Conservation (phyloP, 2,113 vertebrate species). For the Ivindomyrus marchei region DNA sequence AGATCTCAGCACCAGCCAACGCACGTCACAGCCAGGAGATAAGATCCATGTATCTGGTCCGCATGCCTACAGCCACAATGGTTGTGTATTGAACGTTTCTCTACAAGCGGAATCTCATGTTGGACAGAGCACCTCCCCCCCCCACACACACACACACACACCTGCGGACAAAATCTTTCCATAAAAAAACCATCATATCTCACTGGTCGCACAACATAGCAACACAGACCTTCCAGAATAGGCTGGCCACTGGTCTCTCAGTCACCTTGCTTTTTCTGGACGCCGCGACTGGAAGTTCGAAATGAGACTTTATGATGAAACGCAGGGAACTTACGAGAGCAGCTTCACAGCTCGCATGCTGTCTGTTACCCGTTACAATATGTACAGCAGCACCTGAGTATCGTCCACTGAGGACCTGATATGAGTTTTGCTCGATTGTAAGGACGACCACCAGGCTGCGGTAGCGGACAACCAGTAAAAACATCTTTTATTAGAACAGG, state of each 20-base stretch:
- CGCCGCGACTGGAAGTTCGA: neutral
- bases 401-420: neutral
- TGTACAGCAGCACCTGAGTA: neutral
- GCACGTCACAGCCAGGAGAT: neutral
- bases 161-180: neutral
- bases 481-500: slow-evolving; percentile 42
- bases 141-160: too few relatives aligned
- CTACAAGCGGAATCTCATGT: neutral
- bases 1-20: neutral
- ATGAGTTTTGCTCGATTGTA: neutral
- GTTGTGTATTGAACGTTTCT: neutral
- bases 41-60: neutral
- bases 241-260: neutral
- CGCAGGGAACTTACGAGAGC: neutral
- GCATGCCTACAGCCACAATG: neutral
- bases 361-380: neutral
- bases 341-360: neutral
- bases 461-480: slow-evolving; percentile 37
- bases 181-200: neutral
- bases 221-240: neutral
- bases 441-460: slow-evolving; percentile 29
- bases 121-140: neutral
- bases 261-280: neutral
- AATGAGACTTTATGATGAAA: neutral
- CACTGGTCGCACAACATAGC: neutral